Conservation (phyloP, 2,888 invertebrate genomes). For the Axea sp. region DNA sequence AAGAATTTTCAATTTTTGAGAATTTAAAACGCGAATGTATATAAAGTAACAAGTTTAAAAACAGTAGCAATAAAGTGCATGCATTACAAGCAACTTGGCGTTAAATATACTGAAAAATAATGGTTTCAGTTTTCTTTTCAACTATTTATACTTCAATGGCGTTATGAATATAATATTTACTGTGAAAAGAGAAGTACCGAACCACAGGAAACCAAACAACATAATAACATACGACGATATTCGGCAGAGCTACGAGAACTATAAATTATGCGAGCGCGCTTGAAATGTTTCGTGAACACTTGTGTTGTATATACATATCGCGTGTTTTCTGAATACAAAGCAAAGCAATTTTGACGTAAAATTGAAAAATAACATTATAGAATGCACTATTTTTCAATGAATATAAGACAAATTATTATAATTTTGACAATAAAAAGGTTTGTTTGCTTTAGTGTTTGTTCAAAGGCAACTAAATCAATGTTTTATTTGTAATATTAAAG, state of each 20-base stretch:
- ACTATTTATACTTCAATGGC: not conserved
- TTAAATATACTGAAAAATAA: no score
- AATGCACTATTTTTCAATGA: not conserved
- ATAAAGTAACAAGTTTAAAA: no score
- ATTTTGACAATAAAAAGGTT: not conserved
- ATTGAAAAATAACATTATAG: constrained; percentile 8
- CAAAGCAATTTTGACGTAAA: constrained; percentile 16
- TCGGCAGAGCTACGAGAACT: constrained; percentile 5
- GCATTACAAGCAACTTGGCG: no score
- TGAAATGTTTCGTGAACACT: constrained; percentile 22
- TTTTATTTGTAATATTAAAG: no score
- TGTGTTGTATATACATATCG: constrained; percentile 13
- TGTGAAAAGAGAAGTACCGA: not conserved
- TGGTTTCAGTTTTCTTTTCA: not conserved
- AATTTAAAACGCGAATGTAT: no score
- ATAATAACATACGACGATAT: constrained; percentile 13
- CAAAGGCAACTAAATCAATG: no score
- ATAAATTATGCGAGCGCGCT: constrained; percentile 20
- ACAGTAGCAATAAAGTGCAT: no score
- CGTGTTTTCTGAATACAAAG: constrained; percentile 17
- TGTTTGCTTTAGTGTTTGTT: no score
- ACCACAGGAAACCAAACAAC: not conserved
- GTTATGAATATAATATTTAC: not conserved
- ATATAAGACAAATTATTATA: not conserved
- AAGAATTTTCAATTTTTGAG: no score